These are phyloP conservation scores for Dolichallabes microphthalmus DNA, from an alignment of 2,113 vertebrate genomes.

Conservation along the genomic window DNA sequence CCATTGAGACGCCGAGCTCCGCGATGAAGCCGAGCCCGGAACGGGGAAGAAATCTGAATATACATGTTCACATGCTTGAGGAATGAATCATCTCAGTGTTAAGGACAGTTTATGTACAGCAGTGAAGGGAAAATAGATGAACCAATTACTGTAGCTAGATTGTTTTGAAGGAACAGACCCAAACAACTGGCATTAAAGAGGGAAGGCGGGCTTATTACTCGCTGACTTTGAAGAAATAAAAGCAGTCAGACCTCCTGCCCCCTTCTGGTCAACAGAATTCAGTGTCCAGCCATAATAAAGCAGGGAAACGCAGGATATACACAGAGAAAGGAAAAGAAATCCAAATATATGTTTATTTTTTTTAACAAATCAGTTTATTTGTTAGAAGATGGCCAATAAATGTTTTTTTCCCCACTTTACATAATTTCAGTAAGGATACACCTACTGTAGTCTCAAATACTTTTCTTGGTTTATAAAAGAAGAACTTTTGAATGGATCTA, in stretches of 20 bases:
- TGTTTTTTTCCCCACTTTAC: background rate
- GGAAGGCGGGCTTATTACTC: background rate
- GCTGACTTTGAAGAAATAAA: background rate
- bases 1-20: background rate
- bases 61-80: background rate
- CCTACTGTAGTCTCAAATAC: background rate
- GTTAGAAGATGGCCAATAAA: background rate
- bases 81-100: constrained; percentile 8
- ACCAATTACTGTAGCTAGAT: background rate
- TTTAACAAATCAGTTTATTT: background rate
- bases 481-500: background rate
- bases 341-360: background rate
- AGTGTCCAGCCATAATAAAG: background rate
- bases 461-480: background rate
- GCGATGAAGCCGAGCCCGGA: background rate
- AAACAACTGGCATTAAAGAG: constrained; percentile 23
- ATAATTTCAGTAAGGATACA: background rate
- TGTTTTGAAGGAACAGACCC: background rate
- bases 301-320: background rate
- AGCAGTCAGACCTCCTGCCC: constrained; percentile 29
- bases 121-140: background rate
- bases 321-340: background rate
- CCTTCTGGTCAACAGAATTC: constrained; percentile 19
- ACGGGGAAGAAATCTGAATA: background rate
- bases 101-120: constrained; percentile 3